A percentile compares a stretch with the other conserved stretches of the same genome.
Conservation (phyloP, 2,797 vertebrate species). For the Catamblyrhynchus diadema region DNA sequence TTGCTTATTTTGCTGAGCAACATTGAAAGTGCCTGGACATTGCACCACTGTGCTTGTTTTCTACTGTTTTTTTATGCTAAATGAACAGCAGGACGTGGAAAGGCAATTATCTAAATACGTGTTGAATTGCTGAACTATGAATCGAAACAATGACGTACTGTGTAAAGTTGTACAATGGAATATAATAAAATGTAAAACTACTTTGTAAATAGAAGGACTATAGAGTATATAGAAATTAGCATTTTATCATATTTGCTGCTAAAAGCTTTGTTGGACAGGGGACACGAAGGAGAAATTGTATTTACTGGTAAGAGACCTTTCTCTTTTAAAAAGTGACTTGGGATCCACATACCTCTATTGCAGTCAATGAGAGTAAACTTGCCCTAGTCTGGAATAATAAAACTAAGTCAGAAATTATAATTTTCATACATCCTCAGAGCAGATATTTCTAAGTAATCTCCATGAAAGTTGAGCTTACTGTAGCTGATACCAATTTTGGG, state of each 20-base stretch:
- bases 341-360: neutral
- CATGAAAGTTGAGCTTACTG: neutral
- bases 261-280: neutral
- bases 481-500: neutral
- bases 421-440: neutral
- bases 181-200: slow-evolving; percentile 75
- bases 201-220: slow-evolving; percentile 69
- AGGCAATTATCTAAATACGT: slow-evolving; percentile 13
- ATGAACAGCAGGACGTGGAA: slow-evolving; percentile 21
- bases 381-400: neutral
- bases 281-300: neutral
- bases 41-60: slow-evolving; percentile 73
- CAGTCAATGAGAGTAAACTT: neutral
- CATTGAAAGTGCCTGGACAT: slow-evolving; percentile 77
- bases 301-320: neutral
- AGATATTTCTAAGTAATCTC: neutral
- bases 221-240: slow-evolving; percentile 47
- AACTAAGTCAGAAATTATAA: neutral
- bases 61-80: slow-evolving; percentile 55
- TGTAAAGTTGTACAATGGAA: slow-evolving; percentile 76
- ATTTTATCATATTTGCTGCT: slow-evolving; percentile 32
- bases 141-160: neutral
- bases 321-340: neutral
- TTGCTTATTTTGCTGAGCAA: slow-evolving; percentile 68
- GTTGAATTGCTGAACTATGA: slow-evolving; percentile 34